Evolutionary conservation across 2,888 invertebrate genomes (phyloP).

Genomic region (Myopa tessellatipennis): DNA sequence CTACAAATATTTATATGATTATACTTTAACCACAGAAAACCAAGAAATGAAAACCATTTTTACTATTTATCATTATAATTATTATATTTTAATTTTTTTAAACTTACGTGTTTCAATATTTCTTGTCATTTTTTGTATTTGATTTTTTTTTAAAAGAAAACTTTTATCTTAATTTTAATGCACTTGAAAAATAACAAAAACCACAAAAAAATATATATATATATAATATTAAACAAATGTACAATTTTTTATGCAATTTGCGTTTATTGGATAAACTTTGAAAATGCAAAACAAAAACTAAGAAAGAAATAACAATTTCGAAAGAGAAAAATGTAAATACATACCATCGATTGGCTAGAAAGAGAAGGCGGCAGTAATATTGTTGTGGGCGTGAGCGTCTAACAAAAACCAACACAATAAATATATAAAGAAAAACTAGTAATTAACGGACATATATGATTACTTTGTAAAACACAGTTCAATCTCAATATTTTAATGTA

Average conservation of each 20-base stretch:
- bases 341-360: neutral
- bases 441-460: too few species aligned
- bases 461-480: too few species aligned
- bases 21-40: constrained; percentile 29
- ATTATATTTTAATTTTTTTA: constrained; percentile 46
- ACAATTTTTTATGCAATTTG: constrained; percentile 36
- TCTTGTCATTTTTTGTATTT: constrained; percentile 53
- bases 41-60: constrained; percentile 37
- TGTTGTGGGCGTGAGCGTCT: neutral
- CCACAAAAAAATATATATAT: constrained; percentile 20
- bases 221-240: constrained; percentile 28
- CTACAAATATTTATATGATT: constrained; percentile 35
- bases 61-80: constrained; percentile 42
- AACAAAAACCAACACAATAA: too few species aligned
- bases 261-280: constrained; percentile 27
- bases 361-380: neutral
- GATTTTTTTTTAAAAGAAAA: constrained; percentile 25
- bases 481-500: too few species aligned
- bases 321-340: too few species aligned
- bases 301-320: neutral
- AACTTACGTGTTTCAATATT: constrained; percentile 54
- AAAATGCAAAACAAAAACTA: constrained; percentile 10
- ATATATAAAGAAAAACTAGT: too few species aligned
- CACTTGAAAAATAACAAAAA: constrained; percentile 29
- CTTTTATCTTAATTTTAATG: constrained; percentile 34